Percentiles rank a stretch among this genome's conserved stretches.
Evolutionary conservation across 92 coral and sea anemone species (phyloP).

Genomic region (Zoanthus sansibaricus): DNA sequence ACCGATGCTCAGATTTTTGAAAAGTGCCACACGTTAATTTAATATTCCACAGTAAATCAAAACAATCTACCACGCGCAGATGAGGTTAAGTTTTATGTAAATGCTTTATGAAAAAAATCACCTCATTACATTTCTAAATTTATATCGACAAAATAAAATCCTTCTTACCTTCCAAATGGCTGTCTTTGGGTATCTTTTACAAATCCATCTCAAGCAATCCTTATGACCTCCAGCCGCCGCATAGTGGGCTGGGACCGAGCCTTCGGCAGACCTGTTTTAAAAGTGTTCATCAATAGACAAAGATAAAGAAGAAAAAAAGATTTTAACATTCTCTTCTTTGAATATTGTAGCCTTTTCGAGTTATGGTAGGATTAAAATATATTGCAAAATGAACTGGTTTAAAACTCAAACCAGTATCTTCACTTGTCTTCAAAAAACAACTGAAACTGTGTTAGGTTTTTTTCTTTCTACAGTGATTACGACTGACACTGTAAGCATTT

Average conservation of each 20-base stretch:
- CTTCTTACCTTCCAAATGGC: conserved; percentile 63
- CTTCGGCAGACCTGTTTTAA: conserved; percentile 83
- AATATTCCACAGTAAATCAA: neutral
- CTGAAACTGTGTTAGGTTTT: too few relatives aligned
- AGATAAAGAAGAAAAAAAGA: neutral
- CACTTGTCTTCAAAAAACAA: too few relatives aligned
- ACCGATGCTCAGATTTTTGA: neutral
- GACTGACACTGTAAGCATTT: too few relatives aligned
- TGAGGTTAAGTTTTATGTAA: too few relatives aligned
- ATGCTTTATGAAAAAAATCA: too few relatives aligned
- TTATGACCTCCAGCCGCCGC: conserved; percentile 93
- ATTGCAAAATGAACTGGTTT: too few relatives aligned
- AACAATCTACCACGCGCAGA: neutral
- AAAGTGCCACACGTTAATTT: neutral
- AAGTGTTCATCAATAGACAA: neutral
- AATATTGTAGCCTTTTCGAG: too few relatives aligned
- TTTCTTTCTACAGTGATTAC: too few relatives aligned
- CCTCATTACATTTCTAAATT: neutral
- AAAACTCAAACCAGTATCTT: too few relatives aligned
- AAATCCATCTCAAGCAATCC: conserved; percentile 81
- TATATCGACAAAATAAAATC: neutral
- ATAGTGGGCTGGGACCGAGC: conserved; percentile 87
- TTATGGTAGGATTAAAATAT: too few relatives aligned
- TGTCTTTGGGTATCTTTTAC: conserved; percentile 73
- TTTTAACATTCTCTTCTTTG: neutral